Conservation (phyloP, 2,113 vertebrate genomes). For the Eurypyga helias region DNA sequence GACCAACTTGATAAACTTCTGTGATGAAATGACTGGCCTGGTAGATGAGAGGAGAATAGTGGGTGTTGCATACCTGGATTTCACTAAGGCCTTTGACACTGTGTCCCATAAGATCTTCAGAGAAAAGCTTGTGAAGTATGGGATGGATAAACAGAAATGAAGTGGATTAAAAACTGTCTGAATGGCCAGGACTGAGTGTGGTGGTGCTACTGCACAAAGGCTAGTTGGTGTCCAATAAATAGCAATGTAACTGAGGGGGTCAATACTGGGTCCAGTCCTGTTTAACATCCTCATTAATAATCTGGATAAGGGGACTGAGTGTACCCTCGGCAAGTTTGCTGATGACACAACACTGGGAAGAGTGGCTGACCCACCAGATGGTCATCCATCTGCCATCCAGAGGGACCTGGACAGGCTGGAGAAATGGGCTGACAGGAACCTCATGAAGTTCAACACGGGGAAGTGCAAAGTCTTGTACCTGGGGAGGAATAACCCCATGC, state of each 20-base stretch:
- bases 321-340: neutral
- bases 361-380: neutral
- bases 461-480: neutral
- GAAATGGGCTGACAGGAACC: neutral
- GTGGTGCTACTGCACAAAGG: neutral
- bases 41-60: neutral
- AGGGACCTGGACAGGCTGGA: neutral
- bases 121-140: neutral
- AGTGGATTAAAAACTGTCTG: neutral
- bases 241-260: neutral
- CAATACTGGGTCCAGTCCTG: neutral
- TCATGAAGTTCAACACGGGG: neutral
- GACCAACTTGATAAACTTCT: neutral
- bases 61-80: neutral
- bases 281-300: neutral
- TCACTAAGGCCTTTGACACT: neutral
- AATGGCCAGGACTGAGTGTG: neutral
- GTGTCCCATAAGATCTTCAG: neutral
- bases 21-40: neutral
- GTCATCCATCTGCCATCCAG: neutral
- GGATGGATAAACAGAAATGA: neutral
- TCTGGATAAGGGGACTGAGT: neutral
- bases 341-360: neutral
- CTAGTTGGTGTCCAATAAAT: neutral
- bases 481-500: neutral